Evolutionary conservation across 23 tunicate genomes (phyloP), one percentile per base, ranked within the genome.

Genomic region (Ascidia mentula): DNA sequence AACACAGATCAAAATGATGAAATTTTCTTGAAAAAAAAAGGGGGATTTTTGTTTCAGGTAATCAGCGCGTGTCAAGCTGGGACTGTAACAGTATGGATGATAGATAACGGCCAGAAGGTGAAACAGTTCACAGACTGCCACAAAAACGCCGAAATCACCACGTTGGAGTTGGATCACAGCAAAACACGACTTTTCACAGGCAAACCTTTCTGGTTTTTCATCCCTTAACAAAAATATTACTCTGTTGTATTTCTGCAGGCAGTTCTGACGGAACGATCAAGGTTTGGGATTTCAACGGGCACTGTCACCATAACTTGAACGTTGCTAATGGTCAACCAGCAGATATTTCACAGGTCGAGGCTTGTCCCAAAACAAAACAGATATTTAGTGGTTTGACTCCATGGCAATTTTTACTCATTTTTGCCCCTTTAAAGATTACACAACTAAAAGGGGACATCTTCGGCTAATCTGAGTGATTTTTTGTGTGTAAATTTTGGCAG

Each of bases 271-370:
- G 98, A 40, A 88, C 90, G 59, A 73, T 93, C 37, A 93, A 88
- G 77, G 89, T 93, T 38, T 93, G 98, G 98, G 98, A 93, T 79
- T 93, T 93, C 74, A 93, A 93, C 40, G 98, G 98, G 0, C 98
- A 93, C 59, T 93, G 98, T 77, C 98, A 93, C 81, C 92, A 93
- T 75, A 87, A 36, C 45, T 53, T 93, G 65, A 72, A 46, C 37
- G 90, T 84, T 13, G 98, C 88, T 5, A 46, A 91, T 34, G 97
- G 76, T 12, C 76, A 77, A 34, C 86, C 98, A 35, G 89, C 89
- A 0, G 93, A 93, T 77, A 93, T 93, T 39, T 60, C 98, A 4
- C 98, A 93, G 82, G 92, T 88, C 34, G n/a, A n/a, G n/a, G n/a
- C n/a, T n/a, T n/a, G n/a, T n/a, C n/a, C n/a, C n/a, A n/a, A n/a